These are phyloP conservation scores for Tachina lurida DNA, from an alignment of 2,888 invertebrate genomes.

Conservation along the genomic window DNA sequence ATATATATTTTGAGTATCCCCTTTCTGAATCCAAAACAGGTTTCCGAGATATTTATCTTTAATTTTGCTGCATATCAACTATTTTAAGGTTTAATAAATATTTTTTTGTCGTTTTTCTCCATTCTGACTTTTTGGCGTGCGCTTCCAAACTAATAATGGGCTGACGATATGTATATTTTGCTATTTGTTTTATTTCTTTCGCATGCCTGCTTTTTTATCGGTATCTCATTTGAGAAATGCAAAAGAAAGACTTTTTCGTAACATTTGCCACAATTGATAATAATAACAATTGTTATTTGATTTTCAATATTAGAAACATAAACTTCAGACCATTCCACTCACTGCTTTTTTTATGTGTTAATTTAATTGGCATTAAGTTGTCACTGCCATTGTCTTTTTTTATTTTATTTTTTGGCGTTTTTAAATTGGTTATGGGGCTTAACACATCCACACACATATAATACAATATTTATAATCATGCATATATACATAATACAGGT, in stretches of 20 bases:
- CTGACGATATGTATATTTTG: too few species aligned
- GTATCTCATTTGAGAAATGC: constrained; percentile 18
- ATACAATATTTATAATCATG: neutral
- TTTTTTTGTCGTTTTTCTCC: too few species aligned
- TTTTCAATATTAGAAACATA: constrained; percentile 53
- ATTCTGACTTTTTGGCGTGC: too few species aligned
- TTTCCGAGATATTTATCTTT: too few species aligned
- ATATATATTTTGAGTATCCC: too few species aligned
- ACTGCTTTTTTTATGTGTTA: constrained; percentile 56
- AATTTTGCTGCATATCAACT: too few species aligned
- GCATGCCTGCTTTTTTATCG: neutral
- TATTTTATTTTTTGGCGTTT: constrained; percentile 21
- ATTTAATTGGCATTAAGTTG: constrained; percentile 69
- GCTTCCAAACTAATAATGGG: too few species aligned
- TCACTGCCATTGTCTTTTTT: constrained; percentile 49
- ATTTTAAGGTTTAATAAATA: too few species aligned
- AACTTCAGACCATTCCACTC: constrained; percentile 23
- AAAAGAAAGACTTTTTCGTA: constrained; percentile 31
- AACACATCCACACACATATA: neutral
- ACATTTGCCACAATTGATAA: constrained; percentile 31
- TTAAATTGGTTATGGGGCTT: constrained; percentile 37
- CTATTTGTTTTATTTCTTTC: neutral
- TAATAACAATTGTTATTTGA: constrained; percentile 39
- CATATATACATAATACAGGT: constrained; percentile 48
- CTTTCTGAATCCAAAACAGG: too few species aligned